Evolutionary conservation across 2,113 vertebrate genomes (phyloP), one percentile per base, ranked within the genome.

Genomic region (Esox niger): DNA sequence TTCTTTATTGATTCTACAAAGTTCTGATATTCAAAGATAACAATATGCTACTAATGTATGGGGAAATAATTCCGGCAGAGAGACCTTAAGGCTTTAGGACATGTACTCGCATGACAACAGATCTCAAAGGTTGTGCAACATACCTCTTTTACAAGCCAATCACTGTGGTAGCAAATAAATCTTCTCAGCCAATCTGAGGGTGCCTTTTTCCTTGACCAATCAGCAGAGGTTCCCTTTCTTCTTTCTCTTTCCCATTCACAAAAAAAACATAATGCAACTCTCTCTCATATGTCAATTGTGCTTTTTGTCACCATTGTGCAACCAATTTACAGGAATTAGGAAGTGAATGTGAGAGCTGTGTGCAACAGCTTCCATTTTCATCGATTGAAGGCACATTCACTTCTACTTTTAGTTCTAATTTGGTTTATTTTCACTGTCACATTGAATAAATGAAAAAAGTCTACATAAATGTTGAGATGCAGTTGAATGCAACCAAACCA

Each of bases 271-370:
- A 60, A 62, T 20, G 30, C 38, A 69, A 59, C 57, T 69, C 21
- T 64, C 64, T 71, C 59, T 56, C 59, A 58, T 74, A 62, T 63
- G 66, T 58, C 74, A 71, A 57, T 73, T 75, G 67, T 67, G 69
- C 76, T 71, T 67, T 69, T 35, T 77, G 72, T 74, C 69, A 72
- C 73, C 57, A 74, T 68, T 70, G 75, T 73, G 73, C 64, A 78
- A 74, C 68, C 54, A 30, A 66, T 64, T 73, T 63, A 43, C 66
- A 38, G 47, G 73, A 78, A 83, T 73, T 58, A 76, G 73, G 75
- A 83, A 80, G 32, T 66, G 68, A 76, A 79, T 71, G 63, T 66
- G 67, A 73, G 47, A 38, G 27, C n/a, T 38, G 23, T 25, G 29
- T 26, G 29, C 20, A 47, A 11, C 35, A 17, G 15, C 35, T 15